Evolutionary conservation across 2,113 vertebrate species (phyloP), one percentile per base, ranked within the genome.

Genomic region (Antigone vipio): DNA sequence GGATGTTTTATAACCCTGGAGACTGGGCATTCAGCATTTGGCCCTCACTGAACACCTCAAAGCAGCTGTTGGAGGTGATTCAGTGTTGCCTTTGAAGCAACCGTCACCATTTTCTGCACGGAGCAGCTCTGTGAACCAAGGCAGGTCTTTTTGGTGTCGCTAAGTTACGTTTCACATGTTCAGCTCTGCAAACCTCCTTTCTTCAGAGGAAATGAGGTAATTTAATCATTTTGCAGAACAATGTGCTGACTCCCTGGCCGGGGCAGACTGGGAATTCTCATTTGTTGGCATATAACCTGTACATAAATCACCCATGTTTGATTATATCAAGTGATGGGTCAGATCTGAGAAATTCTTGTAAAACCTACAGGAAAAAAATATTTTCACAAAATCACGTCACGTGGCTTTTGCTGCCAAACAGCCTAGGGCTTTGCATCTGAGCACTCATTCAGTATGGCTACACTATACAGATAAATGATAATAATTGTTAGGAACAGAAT

Each of bases 81-180:
- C 27, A 4, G 53, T 3, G 6, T 15, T 34, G 52, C 35, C 63
- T 85, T 88, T 67, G 79, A 85, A 80, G 85, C 34, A 9, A 10
- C 9, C 0, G 0, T 19, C 2, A 2, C 1, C 0, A 2, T 66
- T 67, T 60, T 66, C 45, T n/a, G 59, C 32, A 15, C 68, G 0
- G 3, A 80, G 83, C 55, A 26, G 59, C 68, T 58, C 59, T 45
- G 1, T 9, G 15, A 81, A 63, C 35, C 60, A 32, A 58, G 29
- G 29, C 60, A 12, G 63, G 15, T 63, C 55, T 86, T 60, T 56
- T 56, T 40, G 24, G 35, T 38, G 81, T 22, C 4, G 2, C 49
- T 6, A 16, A 89, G 58, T 35, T 92, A 30, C 47, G 15, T 85
- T 92, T 32, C 78, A 88, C 34, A 12, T 3, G 26, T 69, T 73